Evolutionary conservation across 2,797 vertebrate species (phyloP).

Genomic region (Oreortyx pictus): DNA sequence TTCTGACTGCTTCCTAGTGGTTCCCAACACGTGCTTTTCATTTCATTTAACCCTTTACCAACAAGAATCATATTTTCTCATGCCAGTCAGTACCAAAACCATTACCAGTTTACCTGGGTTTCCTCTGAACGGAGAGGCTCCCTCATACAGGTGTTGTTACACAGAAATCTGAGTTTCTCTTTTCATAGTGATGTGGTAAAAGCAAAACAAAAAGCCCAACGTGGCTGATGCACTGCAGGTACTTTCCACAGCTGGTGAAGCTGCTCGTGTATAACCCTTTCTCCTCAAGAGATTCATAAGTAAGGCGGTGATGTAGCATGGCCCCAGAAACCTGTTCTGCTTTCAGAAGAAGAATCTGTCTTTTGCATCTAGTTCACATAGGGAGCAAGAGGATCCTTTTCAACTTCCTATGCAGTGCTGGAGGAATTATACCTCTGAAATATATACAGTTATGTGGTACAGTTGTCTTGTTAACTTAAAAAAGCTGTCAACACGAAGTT

Average conservation of each 20-base stretch:
- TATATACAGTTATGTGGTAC: not conserved
- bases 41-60: not conserved
- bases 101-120: not conserved
- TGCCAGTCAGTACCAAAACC: not conserved
- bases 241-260: not conserved
- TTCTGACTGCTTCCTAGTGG: not conserved
- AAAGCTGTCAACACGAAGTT: not conserved
- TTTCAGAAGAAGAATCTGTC: not conserved
- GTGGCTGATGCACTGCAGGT: not conserved
- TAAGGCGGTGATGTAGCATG: not conserved
- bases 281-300: not conserved
- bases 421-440: slow-evolving; percentile 34
- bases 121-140: not conserved
- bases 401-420: slow-evolving; percentile 57
- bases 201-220: not conserved
- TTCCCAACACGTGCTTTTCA: not conserved
- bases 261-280: not conserved
- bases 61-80: not conserved
- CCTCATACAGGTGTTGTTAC: not conserved
- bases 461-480: slow-evolving; percentile 22
- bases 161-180: not conserved
- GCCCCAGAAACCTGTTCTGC: not conserved
- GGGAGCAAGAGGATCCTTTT: not conserved
- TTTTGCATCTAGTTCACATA: not conserved
- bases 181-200: not conserved